Evolutionary conservation across 2,888 invertebrate genomes (phyloP), one percentile per base, ranked within the genome.

Genomic region (Lasioglossum oenotherae): DNA sequence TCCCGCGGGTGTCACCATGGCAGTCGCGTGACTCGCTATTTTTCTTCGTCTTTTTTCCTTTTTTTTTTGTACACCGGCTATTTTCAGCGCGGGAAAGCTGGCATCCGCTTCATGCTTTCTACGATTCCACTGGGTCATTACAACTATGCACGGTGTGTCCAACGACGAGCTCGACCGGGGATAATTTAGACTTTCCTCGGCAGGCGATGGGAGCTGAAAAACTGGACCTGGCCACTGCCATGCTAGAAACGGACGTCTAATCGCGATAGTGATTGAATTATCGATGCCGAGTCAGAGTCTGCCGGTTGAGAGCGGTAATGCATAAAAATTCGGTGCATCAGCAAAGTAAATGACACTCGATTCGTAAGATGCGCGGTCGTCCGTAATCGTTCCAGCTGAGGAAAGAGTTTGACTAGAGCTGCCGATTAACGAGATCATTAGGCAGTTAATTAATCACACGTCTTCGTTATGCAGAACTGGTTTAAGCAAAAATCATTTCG

Each of bases 81-180:
- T 76, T 83, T 69, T 38, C 75, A 23, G 44, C 53, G 38, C 67
- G 82, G 76, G 82, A 84, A 84, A 84, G 76, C 82, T 41, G 27
- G 46, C n/a, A 38, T 64, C 46, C 44, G 69, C 82, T 81, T 81
- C 83, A 73, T 82, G 82, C 82, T 84, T 84, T 84, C 83, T 84
- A 76, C 72, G 73, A 84, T 73, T 64, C 82, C 76, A 44, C 19
- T 35, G 16, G 67, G 49, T 82, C 73, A 77, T 82, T 81, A 72
- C 16, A 71, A 44, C 60, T 27, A 41, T 38, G 69, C 69, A 41
- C 16, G 31, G 77, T 31, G n/a, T 78, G 78, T 74, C 69, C 82
- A 82, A 35, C 69, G 69, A 23, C 23, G 38, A 38, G 10, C 38
- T 38, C 38, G 23, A 8, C 53, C 53, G 53, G 53, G 53, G 69